These are phyloP conservation scores for Parnassius smintheus DNA, from an alignment of 2,888 invertebrate genomes.

Conservation along the genomic window DNA sequence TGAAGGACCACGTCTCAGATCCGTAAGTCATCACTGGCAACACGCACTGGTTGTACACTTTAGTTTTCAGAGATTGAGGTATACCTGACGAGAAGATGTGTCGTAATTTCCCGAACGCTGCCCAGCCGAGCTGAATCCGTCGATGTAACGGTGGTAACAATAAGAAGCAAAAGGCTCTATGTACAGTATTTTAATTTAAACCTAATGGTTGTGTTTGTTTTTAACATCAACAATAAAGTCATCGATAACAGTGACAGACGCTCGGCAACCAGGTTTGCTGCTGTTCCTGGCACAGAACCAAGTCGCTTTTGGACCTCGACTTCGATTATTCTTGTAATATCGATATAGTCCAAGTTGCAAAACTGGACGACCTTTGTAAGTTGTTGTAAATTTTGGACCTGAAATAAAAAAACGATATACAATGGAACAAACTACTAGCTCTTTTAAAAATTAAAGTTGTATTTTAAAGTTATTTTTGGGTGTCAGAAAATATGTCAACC, in stretches of 20 bases:
- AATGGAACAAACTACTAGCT: background rate
- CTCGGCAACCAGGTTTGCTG: constrained; percentile 36
- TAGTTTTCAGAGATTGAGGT: too few species aligned
- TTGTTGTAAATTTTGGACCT: constrained; percentile 31
- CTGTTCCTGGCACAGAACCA: constrained; percentile 41
- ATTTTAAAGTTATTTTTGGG: too few species aligned
- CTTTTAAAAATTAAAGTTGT: background rate
- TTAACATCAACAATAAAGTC: constrained; percentile 35
- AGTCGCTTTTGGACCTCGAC: constrained; percentile 35
- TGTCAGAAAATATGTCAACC: too few species aligned
- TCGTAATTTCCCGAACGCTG: too few species aligned
- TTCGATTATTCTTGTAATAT: constrained; percentile 40
- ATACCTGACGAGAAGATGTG: too few species aligned
- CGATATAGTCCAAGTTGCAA: constrained; percentile 37
- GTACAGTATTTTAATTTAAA: background rate
- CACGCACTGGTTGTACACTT: too few species aligned
- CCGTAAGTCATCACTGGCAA: too few species aligned
- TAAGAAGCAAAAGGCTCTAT: too few species aligned
- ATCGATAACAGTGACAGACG: constrained; percentile 38
- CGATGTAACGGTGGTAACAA: too few species aligned
- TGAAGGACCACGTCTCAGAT: too few species aligned
- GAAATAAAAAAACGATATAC: background rate
- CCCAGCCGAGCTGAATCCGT: too few species aligned
- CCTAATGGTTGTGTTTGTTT: constrained; percentile 40
- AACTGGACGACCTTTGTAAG: constrained; percentile 34